phyloP scores from a whole-genome alignment of 2,888 invertebrate genomes.

The Ernsta delagoae region DNA sequence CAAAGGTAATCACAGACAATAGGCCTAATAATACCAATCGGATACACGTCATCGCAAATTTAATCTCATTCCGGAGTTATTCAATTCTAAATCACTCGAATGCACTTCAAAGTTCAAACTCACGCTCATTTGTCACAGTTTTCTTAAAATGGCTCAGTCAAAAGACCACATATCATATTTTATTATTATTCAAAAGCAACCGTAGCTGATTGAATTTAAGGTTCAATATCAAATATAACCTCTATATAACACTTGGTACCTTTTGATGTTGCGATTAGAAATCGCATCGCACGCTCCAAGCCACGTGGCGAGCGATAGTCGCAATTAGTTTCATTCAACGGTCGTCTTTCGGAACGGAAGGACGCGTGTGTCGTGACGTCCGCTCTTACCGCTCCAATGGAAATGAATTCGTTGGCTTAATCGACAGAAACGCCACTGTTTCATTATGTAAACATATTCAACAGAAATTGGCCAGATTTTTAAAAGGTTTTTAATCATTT shows the following conservation, averaged over 20 bases:
- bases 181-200: conserved; percentile 32
- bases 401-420: conserved; percentile 71
- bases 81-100: conserved; percentile 58
- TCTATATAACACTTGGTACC: conserved; percentile 24
- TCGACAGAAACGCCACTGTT: conserved; percentile 51
- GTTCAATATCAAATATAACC: conserved; percentile 32
- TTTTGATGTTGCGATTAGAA: conserved; percentile 46
- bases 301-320: conserved; percentile 69
- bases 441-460: conserved; percentile 19
- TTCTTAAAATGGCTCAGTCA: conserved; percentile 43
- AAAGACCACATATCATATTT: conserved; percentile 29
- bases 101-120: conserved; percentile 67
- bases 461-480: neutral
- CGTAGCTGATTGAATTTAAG: neutral
- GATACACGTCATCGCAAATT: conserved; percentile 39
- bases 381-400: conserved; percentile 61
- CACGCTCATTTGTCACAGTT: conserved; percentile 75
- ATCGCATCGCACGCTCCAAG: conserved; percentile 56
- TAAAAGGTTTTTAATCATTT: neutral
- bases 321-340: conserved; percentile 77
- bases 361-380: conserved; percentile 51
- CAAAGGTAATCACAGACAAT: conserved; percentile 23
- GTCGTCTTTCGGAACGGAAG: conserved; percentile 52
- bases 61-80: conserved; percentile 55
- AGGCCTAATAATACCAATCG: conserved; percentile 25